Evolutionary conservation across 2,797 vertebrate species (phyloP), one percentile per base, ranked within the genome.

Genomic region (Gephyroberyx darwinii): DNA sequence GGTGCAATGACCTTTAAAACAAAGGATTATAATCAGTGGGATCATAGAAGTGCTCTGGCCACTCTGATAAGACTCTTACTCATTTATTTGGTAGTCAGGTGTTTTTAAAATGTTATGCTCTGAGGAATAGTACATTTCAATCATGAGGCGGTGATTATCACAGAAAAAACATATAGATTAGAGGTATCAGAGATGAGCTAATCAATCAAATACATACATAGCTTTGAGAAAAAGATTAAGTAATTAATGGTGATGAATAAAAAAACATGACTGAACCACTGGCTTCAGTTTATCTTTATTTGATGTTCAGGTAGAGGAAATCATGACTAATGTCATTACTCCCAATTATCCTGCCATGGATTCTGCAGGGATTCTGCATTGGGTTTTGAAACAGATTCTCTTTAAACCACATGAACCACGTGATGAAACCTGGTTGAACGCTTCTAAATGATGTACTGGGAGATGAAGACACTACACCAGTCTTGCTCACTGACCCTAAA

Each of bases 351-450:
- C 65, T 57, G 45, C 78, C 52, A 75, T 48, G 59, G 73, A 73
- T 84, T 72, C 65, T 58, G 79, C 71, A 62, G 63, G 56, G 30
- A 60, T 52, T 79, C 41, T 8, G 5, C 45, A 37, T 69, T 48
- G 7, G 14, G 75, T 84, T 71, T 74, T 53, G 45, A 69, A 26
- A 45, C 57, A 5, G 22, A 62, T 76, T 81, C 68, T 62, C 76
- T 90, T 89, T 81, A 84, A 88, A 84, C 66, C n/a, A n/a, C n/a
- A n/a, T n/a, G 83, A 83, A 82, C 75, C 81, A 70, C 50, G 82
- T 58, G 81, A 90, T 69, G 80, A 88, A 89, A 89, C 86, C 88
- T 80, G 89, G 80, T 84, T 82, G 78, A 91, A 91, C 75, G 85
- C 90, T 89, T 85, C 77, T 80, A 88, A 89, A 80, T 87, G 85